Base-by-base conservation (phyloP, 1,140 invertebrate species). In the Cherax quadricarinatus region DNA sequence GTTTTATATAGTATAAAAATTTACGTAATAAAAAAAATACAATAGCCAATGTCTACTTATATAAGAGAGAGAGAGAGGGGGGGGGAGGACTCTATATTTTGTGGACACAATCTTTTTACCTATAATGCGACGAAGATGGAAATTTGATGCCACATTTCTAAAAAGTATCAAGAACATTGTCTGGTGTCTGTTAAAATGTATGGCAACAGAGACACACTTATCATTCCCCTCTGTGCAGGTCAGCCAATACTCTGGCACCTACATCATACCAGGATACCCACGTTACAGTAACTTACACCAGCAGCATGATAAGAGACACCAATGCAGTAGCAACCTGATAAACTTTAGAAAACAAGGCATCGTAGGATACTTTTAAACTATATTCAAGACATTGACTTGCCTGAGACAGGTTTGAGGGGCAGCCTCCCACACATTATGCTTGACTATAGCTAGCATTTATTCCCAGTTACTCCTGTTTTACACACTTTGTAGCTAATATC, bases 331-430 rank as follows among this genome's bases (percentile, higher is more conserved):
- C 78, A 88, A 24, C 86, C 66, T 41, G 57, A 81, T 88, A 81
- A 57, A 79, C 78, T 48, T 81, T 78, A 88, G 86, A 88, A 88
- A 88, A 51, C 0, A 41, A 41, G 30, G 30, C 53, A 79, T 81
- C 53, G 30, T 24, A 78, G 41, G 53, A 62, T 88, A 57, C 51
- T 81, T 60, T 79, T 53, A 78, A 41, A 78, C 78, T 51, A 78
- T 81, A 81, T 85, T 70, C 60, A 83, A 83, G 24, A 80, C 80
- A 86, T 73, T 49, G 83, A 81, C 85, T 86, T 73, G 83, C 84
- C 90, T 82, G 90, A 91, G 90, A 73, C 90, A 91, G 73, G 90
- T 91, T 91, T 91, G 90, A 91, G 90, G 30, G 81, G 87, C 82
- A 70, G 88, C 62, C 85, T 90, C 83, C 88, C 78, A 78, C 21